Conservation (phyloP, 2,888 invertebrate species). For the Ceriagrion tenellum region DNA sequence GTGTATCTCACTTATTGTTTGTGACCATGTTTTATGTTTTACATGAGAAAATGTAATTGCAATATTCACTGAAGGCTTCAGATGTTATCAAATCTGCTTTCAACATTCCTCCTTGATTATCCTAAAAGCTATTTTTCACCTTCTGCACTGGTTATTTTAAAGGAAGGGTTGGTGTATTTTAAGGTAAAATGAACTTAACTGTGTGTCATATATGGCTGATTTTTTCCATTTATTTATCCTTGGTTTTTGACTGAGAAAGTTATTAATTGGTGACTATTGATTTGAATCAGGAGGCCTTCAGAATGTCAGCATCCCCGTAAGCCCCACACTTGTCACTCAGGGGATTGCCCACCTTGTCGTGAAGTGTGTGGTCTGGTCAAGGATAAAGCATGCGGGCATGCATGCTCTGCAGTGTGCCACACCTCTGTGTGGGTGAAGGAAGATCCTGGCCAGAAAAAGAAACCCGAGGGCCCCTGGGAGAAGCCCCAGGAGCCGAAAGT, state of each 20-base stretch:
- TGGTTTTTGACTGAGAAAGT: slow-evolving; percentile 70
- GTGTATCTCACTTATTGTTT: too few relatives aligned
- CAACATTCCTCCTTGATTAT: too few relatives aligned
- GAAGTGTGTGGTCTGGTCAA: slow-evolving; percentile 84
- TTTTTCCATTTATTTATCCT: background rate
- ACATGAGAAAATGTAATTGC: too few relatives aligned
- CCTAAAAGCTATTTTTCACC: too few relatives aligned
- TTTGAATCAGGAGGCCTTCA: slow-evolving; percentile 82
- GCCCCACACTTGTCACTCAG: slow-evolving; percentile 90
- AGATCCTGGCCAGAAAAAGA: slow-evolving; percentile 78
- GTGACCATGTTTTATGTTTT: too few relatives aligned
- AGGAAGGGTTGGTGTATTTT: too few relatives aligned
- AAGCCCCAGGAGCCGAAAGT: slow-evolving; percentile 73
- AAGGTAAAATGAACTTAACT: too few relatives aligned
- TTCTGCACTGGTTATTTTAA: too few relatives aligned
- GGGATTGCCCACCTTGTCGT: slow-evolving; percentile 90
- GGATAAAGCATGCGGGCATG: slow-evolving; percentile 82
- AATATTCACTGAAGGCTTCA: too few relatives aligned
- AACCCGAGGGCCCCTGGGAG: slow-evolving; percentile 79
- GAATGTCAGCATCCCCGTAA: slow-evolving; percentile 91
- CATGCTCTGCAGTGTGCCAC: slow-evolving; percentile 88
- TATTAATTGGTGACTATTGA: background rate
- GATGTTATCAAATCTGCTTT: too few relatives aligned
- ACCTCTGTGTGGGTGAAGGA: slow-evolving; percentile 84
- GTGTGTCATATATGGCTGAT: too few relatives aligned